Evolutionary conservation across 2,888 invertebrate species (phyloP).

Genomic region (Ochlodes sylvanus): DNA sequence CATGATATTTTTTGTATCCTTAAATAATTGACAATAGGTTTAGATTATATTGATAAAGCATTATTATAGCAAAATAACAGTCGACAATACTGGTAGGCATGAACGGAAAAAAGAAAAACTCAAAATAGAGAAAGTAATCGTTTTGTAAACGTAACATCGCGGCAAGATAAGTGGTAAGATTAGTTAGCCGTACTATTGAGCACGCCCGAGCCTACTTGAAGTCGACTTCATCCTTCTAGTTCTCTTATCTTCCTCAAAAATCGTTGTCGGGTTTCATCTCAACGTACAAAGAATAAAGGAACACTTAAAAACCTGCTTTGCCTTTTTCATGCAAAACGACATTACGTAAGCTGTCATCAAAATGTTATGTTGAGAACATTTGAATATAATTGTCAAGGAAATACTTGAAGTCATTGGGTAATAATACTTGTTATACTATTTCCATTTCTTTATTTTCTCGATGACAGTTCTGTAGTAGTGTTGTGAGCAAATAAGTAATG

Average conservation of each 20-base stretch:
- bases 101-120: background rate
- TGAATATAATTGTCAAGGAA: background rate
- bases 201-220: background rate
- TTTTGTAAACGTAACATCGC: background rate
- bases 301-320: background rate
- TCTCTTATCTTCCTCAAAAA: background rate
- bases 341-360: background rate
- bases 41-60: too few relatives aligned
- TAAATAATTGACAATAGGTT: too few relatives aligned
- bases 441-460: too few relatives aligned
- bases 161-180: background rate
- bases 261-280: background rate
- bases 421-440: background rate
- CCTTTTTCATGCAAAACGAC: background rate
- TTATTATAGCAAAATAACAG: too few relatives aligned
- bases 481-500: too few relatives aligned
- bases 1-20: too few relatives aligned
- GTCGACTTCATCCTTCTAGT: background rate
- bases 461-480: too few relatives aligned
- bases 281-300: background rate
- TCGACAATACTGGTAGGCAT: background rate
- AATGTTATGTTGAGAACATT: background rate
- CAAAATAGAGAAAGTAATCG: background rate
- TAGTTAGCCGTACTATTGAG: background rate
- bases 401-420: background rate